Evolutionary conservation across 2,113 vertebrate species (phyloP).

Genomic region (Centrocercus urophasianus): DNA sequence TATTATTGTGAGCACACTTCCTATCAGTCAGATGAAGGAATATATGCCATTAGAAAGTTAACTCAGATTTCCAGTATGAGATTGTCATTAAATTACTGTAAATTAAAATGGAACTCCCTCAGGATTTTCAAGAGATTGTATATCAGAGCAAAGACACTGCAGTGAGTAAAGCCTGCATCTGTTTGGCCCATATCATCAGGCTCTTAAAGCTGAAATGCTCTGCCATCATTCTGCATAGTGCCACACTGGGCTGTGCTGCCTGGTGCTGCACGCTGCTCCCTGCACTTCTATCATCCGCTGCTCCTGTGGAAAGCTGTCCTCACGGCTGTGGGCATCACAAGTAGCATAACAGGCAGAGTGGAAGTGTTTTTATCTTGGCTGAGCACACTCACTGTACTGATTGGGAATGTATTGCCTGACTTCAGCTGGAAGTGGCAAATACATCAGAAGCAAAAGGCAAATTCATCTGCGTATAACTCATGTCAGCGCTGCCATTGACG

Average conservation of each 20-base stretch:
- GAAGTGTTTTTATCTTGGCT: background rate
- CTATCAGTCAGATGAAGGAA: slow-evolving; percentile 1
- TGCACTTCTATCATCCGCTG: accelerated
- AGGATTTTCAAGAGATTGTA: background rate
- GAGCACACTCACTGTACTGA: background rate
- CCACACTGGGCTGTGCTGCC: accelerated
- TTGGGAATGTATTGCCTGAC: background rate
- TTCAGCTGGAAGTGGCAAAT: background rate
- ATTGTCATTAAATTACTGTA: slow-evolving; percentile 59
- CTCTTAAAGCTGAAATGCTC: background rate
- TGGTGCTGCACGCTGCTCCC: background rate
- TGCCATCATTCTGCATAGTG: accelerated
- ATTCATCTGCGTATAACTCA: background rate
- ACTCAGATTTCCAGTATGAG: slow-evolving; percentile 42
- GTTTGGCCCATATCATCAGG: background rate
- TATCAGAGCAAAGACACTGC: background rate
- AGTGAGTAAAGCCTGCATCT: background rate
- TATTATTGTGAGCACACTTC: slow-evolving; percentile 7
- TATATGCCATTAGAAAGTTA: background rate
- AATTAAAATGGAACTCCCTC: slow-evolving; percentile 56
- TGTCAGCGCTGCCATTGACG: background rate
- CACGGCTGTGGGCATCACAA: accelerated
- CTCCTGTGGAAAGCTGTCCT: accelerated
- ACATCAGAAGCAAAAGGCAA: background rate
- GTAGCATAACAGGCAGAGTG: background rate